These are phyloP conservation scores for Procapra przewalskii DNA, from an alignment of 2,113 vertebrate genomes.

Conservation along the genomic window DNA sequence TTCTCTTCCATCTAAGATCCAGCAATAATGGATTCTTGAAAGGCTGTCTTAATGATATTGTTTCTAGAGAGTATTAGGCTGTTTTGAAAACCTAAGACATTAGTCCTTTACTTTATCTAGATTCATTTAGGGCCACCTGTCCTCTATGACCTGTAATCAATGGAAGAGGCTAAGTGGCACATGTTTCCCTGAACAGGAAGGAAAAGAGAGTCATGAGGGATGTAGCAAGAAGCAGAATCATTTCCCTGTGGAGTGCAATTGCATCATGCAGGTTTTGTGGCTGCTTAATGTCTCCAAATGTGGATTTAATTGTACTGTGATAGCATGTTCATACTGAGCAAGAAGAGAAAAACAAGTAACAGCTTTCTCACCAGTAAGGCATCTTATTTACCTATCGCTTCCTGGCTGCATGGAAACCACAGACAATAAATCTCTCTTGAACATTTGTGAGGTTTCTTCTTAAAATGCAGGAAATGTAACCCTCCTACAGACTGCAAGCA, in stretches of 20 bases:
- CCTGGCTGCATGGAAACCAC: neutral
- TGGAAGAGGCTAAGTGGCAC: too few species aligned
- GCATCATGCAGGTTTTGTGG: neutral
- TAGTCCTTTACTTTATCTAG: neutral
- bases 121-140: neutral
- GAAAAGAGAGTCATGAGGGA: neutral
- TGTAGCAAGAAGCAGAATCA: neutral
- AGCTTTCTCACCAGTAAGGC: neutral
- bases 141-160: neutral
- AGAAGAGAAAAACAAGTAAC: neutral
- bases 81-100: neutral
- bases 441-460: neutral
- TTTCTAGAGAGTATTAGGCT: neutral
- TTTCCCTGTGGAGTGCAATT: neutral
- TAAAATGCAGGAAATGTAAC: constrained; percentile 24
- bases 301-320: neutral
- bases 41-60: neutral
- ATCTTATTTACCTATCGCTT: neutral
- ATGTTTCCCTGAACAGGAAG: neutral
- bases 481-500: constrained; percentile 3
- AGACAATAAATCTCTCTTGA: neutral
- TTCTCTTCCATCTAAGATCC: neutral
- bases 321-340: neutral
- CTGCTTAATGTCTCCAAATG: neutral
- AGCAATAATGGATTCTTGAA: neutral